Evolutionary conservation across 1,140 invertebrate genomes (phyloP).

Genomic region (Drosophila lacertosa): DNA sequence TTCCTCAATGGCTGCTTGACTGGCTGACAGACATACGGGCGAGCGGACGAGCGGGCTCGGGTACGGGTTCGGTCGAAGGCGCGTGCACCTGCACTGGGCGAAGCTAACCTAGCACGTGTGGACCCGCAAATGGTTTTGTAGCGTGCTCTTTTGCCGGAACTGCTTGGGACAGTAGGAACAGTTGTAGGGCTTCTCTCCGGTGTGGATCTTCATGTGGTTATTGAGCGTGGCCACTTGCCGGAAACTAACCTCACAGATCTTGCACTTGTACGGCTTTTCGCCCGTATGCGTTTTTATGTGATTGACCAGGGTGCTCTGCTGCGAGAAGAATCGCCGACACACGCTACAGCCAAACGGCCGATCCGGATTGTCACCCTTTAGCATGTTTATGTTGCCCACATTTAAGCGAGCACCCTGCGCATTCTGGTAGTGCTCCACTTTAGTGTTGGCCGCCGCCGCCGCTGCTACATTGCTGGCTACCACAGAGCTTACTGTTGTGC

Average conservation of each 20-base stretch:
- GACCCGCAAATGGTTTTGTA: slow-evolving; percentile 82
- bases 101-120: slow-evolving; percentile 69
- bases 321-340: slow-evolving; percentile 80
- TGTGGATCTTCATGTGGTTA: slow-evolving; percentile 84
- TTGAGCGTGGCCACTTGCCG: slow-evolving; percentile 82
- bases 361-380: slow-evolving; percentile 78
- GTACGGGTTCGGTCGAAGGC: slow-evolving; percentile 10
- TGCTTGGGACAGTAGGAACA: slow-evolving; percentile 83
- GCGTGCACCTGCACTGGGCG: slow-evolving; percentile 11
- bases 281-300: slow-evolving; percentile 84
- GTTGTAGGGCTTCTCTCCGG: slow-evolving; percentile 83
- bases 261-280: slow-evolving; percentile 83
- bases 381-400: slow-evolving; percentile 71
- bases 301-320: slow-evolving; percentile 82
- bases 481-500: slow-evolving; percentile 78
- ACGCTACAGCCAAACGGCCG: slow-evolving; percentile 83
- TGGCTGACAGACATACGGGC: slow-evolving; percentile 28
- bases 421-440: slow-evolving; percentile 62
- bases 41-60: slow-evolving; percentile 5
- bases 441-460: slow-evolving; percentile 58
- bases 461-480: slow-evolving; percentile 53
- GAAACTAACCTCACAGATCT: slow-evolving; percentile 81
- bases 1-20: slow-evolving; percentile 71
- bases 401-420: slow-evolving; percentile 51
- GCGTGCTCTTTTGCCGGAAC: slow-evolving; percentile 81